Base-by-base conservation (phyloP, 2,113 vertebrate genomes). In the Proterorhinus semilunaris region DNA sequence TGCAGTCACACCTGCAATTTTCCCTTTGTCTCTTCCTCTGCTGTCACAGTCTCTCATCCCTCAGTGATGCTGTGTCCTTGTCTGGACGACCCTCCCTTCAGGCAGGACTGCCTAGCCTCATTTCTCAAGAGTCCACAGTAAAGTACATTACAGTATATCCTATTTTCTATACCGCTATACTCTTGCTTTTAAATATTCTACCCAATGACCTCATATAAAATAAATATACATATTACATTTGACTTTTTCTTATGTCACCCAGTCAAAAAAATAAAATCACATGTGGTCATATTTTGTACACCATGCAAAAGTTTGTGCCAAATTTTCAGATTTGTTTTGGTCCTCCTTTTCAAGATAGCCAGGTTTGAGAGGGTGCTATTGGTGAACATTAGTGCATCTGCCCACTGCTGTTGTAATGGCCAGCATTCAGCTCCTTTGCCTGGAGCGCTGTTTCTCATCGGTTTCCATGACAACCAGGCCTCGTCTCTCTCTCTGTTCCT, bases 381-480 rank as follows among this genome's bases (percentile, higher is more conserved):
- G 75, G 75, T 53, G 69, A 72, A 55, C 53, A 55, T 79, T 83
- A 71, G 61, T 78, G 74, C 78, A 80, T 81, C 85, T 79, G 83
- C 69, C 86, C 83, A 80, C 84, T 82, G 66, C 75, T 79, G 90
- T 72, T 78, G 81, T 82, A 82, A 82, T 81, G 74, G 79, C 79
- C 62, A 67, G 77, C 72, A 71, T 83, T 84, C 82, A 79, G 80
- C 78, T 74, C 78, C 80, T 81, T 87, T 64, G 85, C 86, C 83
- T 85, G 50, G 1, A 86, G 88, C 83, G 55, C 80, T 76, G 86
- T 83, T 86, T 89, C 81, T 78, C 83, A 81, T 78, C 78, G 16
- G 87, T 91, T 90, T 83, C 88, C 84, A 90, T 87, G 87, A 85
- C 87, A 92, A 89, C 90, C 69, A 52, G 67, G 80, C 67, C 74